These are phyloP conservation scores for Anthrax anthrax DNA, from an alignment of 2,888 invertebrate species.

Conservation along the genomic window DNA sequence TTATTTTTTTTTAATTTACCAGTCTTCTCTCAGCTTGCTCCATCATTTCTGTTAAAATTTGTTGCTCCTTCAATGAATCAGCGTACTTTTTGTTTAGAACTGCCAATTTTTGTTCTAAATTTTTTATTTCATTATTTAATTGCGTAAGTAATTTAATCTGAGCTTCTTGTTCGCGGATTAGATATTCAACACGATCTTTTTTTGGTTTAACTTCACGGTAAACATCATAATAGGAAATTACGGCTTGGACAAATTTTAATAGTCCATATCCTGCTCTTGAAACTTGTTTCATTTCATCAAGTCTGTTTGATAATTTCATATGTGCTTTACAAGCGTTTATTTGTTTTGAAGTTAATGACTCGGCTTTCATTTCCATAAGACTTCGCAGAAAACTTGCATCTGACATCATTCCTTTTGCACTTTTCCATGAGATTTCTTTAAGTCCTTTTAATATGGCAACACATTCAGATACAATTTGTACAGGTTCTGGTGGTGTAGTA, in stretches of 20 bases:
- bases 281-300: slow-evolving; percentile 71
- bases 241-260: slow-evolving; percentile 72
- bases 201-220: slow-evolving; percentile 75
- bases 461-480: slow-evolving; percentile 81
- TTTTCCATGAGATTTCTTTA: slow-evolving; percentile 80
- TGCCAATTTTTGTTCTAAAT: slow-evolving; percentile 53
- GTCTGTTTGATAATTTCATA: slow-evolving; percentile 53
- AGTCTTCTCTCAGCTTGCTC: slow-evolving; percentile 34
- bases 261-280: slow-evolving; percentile 79
- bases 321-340: slow-evolving; percentile 55
- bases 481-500: slow-evolving; percentile 79
- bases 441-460: slow-evolving; percentile 71
- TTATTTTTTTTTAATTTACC: slow-evolving; percentile 12
- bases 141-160: slow-evolving; percentile 50
- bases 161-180: slow-evolving; percentile 55
- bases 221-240: slow-evolving; percentile 78
- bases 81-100: slow-evolving; percentile 62
- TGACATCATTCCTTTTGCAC: slow-evolving; percentile 83
- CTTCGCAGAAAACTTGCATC: slow-evolving; percentile 69
- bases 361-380: slow-evolving; percentile 76
- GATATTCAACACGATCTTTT: slow-evolving; percentile 62
- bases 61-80: slow-evolving; percentile 48
- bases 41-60: slow-evolving; percentile 32
- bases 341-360: slow-evolving; percentile 56
- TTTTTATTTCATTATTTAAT: slow-evolving; percentile 56